Conservation (phyloP, 2,888 invertebrate species). For the Caprella mutica region DNA sequence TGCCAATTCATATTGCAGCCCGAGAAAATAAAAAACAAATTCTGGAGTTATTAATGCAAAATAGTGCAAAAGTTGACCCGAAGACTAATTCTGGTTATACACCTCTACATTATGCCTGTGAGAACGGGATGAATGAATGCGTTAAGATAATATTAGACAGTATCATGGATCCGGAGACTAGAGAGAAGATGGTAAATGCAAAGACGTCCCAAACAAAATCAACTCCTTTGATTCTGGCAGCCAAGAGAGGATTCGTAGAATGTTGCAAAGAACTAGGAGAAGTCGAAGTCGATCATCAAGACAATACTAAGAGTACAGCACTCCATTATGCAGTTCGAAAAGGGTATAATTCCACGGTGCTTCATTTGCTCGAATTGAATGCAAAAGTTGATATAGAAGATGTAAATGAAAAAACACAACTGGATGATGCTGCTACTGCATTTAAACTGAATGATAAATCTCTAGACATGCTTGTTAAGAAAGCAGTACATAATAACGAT, state of each 20-base stretch:
- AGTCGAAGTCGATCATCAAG: neutral
- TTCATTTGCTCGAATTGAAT: neutral
- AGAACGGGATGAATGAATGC: constrained; percentile 1
- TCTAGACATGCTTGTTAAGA: neutral
- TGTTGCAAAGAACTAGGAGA: neutral
- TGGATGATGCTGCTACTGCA: no score
- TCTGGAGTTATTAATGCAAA: neutral
- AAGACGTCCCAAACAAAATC: no score
- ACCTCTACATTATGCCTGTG: constrained; percentile 2
- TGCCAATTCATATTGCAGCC: neutral
- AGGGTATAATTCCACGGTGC: neutral
- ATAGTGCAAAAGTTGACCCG: neutral
- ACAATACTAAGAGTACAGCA: constrained; percentile 14
- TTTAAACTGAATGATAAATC: neutral
- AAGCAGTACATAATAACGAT: no score
- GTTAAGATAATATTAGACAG: neutral
- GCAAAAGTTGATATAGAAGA: neutral
- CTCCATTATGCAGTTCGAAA: constrained; percentile 18
- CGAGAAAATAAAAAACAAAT: neutral
- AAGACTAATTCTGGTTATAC: neutral
- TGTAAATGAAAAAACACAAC: neutral
- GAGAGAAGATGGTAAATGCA: neutral
- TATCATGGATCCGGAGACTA: neutral
- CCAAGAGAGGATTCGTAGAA: neutral
- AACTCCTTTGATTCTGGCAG: neutral